phyloP scores from a whole-genome alignment of 1,140 invertebrate genomes.

The Drosophila yakuba region DNA sequence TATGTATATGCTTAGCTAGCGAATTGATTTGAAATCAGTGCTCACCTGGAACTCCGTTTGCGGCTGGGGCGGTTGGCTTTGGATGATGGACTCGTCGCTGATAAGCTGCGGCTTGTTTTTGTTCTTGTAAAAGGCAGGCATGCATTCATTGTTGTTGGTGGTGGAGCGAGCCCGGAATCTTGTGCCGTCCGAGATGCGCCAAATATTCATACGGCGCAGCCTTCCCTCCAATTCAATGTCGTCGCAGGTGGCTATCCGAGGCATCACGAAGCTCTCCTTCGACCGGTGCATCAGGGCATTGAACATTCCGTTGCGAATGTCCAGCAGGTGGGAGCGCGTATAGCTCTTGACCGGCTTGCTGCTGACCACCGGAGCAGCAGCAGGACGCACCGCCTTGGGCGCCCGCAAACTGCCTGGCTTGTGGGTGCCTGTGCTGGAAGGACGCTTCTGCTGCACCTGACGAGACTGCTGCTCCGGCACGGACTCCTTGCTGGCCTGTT shows the following conservation, averaged over 20 bases:
- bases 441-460: constrained; percentile 26
- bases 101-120: constrained; percentile 64
- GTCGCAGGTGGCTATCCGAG: constrained; percentile 79
- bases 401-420: constrained; percentile 14
- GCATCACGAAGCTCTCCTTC: constrained; percentile 58
- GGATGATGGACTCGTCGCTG: constrained; percentile 76
- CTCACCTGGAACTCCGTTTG: constrained; percentile 73
- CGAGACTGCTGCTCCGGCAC: neutral
- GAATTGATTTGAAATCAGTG: too few relatives aligned
- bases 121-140: constrained; percentile 72
- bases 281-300: constrained; percentile 50
- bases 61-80: constrained; percentile 74
- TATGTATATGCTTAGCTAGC: too few relatives aligned
- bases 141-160: constrained; percentile 53
- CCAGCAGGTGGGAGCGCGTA: constrained; percentile 57
- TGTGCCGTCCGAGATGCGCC: constrained; percentile 48
- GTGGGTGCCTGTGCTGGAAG: neutral
- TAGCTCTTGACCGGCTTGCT: constrained; percentile 36
- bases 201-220: constrained; percentile 74
- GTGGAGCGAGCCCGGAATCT: constrained; percentile 36
- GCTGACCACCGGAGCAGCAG: neutral
- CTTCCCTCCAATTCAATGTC: constrained; percentile 78
- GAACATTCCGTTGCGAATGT: constrained; percentile 71
- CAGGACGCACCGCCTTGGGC: constrained; percentile 14
- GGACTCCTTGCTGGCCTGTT: neutral